Percentiles rank a stretch among this genome's conserved stretches.
Evolutionary conservation across 2,888 invertebrate genomes (phyloP).

Genomic region (Drosophila sordidula): DNA sequence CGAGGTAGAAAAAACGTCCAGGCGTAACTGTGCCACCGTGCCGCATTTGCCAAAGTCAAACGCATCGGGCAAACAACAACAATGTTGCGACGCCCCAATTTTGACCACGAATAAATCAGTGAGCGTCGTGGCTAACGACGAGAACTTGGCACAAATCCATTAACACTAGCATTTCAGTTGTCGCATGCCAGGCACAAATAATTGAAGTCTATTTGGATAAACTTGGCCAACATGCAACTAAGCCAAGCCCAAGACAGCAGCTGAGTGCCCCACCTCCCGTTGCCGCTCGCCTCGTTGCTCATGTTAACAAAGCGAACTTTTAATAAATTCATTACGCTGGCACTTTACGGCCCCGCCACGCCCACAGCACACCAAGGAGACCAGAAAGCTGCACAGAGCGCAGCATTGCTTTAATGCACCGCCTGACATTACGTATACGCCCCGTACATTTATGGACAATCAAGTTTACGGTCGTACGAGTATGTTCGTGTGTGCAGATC

Average conservation of each 20-base stretch:
- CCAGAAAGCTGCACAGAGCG: conserved; percentile 17
- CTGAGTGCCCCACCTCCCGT: neutral
- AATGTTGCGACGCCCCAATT: conserved; percentile 49
- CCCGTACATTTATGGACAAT: conserved; percentile 79
- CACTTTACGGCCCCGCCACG: conserved; percentile 58
- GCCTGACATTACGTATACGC: conserved; percentile 76
- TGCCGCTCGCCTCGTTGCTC: conserved; percentile 16
- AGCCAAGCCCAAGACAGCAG: conserved; percentile 40
- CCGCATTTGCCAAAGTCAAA: conserved; percentile 65
- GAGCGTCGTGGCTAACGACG: conserved; percentile 33
- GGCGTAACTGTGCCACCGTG: conserved; percentile 62
- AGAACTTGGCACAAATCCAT: conserved; percentile 81
- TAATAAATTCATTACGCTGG: conserved; percentile 76
- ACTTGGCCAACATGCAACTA: conserved; percentile 75
- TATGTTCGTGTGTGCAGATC: conserved; percentile 15
- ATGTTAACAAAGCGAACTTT: conserved; percentile 64
- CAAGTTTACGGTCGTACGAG: conserved; percentile 62
- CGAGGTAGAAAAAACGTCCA: conserved; percentile 28
- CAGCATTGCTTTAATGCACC: conserved; percentile 70
- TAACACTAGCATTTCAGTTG: conserved; percentile 64
- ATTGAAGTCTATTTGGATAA: conserved; percentile 67
- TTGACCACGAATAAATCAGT: conserved; percentile 69
- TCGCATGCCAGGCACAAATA: conserved; percentile 67
- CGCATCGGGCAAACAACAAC: conserved; percentile 46
- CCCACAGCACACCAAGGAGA: conserved; percentile 18